These are phyloP conservation scores for Globodera rostochiensis DNA, from an alignment of 1,140 invertebrate species.

Conservation along the genomic window DNA sequence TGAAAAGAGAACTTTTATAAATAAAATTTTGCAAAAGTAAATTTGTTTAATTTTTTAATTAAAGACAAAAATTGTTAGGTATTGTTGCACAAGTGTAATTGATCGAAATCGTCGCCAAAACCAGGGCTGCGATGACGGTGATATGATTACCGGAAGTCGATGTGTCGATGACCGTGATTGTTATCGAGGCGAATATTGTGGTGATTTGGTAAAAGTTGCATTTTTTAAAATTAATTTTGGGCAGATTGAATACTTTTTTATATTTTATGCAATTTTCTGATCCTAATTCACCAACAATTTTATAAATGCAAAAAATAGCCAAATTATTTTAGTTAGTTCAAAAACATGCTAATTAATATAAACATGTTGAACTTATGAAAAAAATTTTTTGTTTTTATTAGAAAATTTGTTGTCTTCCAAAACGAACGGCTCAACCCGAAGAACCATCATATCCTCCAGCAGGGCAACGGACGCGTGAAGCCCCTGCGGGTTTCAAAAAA, in stretches of 20 bases:
- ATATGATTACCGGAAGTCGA: slow-evolving; percentile 9
- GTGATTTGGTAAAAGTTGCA: not conserved
- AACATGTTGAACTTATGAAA: not conserved
- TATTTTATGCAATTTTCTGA: too few species aligned
- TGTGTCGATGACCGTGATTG: slow-evolving; percentile 19
- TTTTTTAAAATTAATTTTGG: too few species aligned
- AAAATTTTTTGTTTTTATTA: not conserved
- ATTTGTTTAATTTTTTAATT: not conserved
- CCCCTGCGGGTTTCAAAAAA: not conserved
- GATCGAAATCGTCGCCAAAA: slow-evolving; percentile 1
- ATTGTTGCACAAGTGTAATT: slow-evolving; percentile 12
- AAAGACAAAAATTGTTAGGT: not conserved
- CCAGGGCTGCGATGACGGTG: slow-evolving; percentile 16
- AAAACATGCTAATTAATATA: too few species aligned
- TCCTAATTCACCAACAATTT: too few species aligned
- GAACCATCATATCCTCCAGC: not conserved
- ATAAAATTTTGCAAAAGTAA: not conserved
- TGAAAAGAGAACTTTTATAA: not conserved
- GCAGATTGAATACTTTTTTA: too few species aligned
- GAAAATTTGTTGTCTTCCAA: slow-evolving; percentile 4
- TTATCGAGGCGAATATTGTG: slow-evolving; percentile 20
- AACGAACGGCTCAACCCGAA: not conserved
- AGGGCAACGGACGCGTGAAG: not conserved
- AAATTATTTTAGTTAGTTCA: too few species aligned
- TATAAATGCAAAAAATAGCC: too few species aligned